phyloP scores from a whole-genome alignment of 2,113 vertebrate species.

The Panurus biarmicus region DNA sequence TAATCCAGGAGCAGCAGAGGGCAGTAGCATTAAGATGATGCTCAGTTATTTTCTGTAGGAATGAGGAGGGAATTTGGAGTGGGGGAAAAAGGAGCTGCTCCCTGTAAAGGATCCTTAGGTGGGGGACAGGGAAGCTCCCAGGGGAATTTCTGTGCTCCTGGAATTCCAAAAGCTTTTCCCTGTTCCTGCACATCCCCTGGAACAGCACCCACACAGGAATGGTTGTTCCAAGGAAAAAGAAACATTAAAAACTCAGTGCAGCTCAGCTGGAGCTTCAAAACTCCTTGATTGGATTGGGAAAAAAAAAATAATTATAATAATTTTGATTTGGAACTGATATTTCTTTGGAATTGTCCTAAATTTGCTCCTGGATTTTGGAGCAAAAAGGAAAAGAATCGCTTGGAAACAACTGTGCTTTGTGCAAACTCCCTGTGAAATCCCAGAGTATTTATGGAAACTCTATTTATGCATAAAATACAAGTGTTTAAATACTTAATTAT shows the following conservation, averaged over 20 bases:
- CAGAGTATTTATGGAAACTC: neutral
- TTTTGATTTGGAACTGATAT: neutral
- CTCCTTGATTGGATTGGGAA: neutral
- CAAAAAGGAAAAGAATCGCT: neutral
- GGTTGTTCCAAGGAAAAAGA: neutral
- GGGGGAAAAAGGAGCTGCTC: neutral
- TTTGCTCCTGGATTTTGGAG: neutral
- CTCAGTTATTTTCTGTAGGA: neutral
- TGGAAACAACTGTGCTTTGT: neutral
- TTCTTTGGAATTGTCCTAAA: neutral
- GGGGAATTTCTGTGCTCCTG: neutral
- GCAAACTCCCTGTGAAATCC: neutral
- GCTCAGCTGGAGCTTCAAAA: conserved; percentile 11
- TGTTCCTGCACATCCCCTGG: neutral
- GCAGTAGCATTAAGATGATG: conserved; percentile 42
- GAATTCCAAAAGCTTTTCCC: neutral
- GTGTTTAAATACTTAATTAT: neutral
- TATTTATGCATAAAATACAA: neutral
- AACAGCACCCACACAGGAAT: neutral
- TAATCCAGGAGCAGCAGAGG: conserved; percentile 39
- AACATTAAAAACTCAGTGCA: neutral
- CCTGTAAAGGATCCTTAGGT: neutral
- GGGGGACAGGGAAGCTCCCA: neutral
- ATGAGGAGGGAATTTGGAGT: neutral
- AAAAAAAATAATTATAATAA: neutral